Evolutionary conservation across 1,140 invertebrate species (phyloP), one percentile per base, ranked within the genome.

Genomic region (Micrasema longulum): DNA sequence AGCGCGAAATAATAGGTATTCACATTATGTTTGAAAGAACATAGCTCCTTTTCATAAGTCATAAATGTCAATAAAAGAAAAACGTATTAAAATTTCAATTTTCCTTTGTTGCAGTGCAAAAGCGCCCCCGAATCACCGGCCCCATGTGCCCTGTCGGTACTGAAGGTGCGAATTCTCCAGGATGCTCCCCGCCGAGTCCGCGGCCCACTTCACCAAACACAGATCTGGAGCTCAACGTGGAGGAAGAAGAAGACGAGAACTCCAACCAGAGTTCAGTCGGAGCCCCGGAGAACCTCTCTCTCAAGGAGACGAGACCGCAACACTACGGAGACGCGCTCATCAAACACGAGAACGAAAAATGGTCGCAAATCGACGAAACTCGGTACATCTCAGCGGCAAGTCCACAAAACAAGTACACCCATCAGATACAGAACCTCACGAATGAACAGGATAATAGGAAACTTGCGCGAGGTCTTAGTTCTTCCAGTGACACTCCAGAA

Each of bases 181-280:
- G 68, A 74, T 14, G 80, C 79, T 9, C 80, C 79, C 47, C 84
- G 78, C 26, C 82, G 78, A 4, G 80, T 74, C 22, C 73, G 1
- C 65, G 76, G 31, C 57, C 68, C 20, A 31, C 63, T 14, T 70
- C 72, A 14, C 82, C 83, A 7, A 81, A 82, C 10, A 83, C 83
- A 0, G 84, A 85, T 76, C 82, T 83, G 75, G 84, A 85, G 38
- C 79, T 85, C 9, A 84, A 85, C 76, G 84, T 85, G 0, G 84
- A 85, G 72, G 84, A 85, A 23, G 74, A 76, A 57, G 84, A 85
- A 76, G 74, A 81, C 7, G 80, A 82, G 65, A 83, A 85, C 48
- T 81, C 81, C 22, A 80, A 82, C 4, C 82, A 84, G 69, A 78
- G 79, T 5, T 84, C 84, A 0, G 64, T 71, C 14, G 78, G 84